Base-by-base conservation (phyloP, 2,888 invertebrate genomes). In the Eristalis intricaria region DNA sequence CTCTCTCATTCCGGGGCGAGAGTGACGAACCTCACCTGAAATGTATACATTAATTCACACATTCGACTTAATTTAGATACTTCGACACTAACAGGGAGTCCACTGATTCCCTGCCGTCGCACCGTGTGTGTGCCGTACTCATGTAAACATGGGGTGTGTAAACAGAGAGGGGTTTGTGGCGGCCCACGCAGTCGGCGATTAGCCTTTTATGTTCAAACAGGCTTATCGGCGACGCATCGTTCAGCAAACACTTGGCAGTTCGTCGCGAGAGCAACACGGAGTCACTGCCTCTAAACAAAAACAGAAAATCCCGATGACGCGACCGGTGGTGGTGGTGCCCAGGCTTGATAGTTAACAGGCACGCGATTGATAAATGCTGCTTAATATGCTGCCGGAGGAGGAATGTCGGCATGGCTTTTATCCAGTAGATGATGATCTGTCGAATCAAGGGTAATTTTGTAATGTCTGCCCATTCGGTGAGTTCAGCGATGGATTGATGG, bases 21-120 rank as follows among this genome's bases (percentile, higher is more conserved):
- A 19, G 50, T 19, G 50, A 50, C 50, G 50, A 66, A 11, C 58
- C 68, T 77, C 38, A 85, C 85, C 85, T 81, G 63, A 60, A 69
- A 73, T 85, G 58, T 65, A 65, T 58, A 69, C 81, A 81, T 81
- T 64, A 85, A 71, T 85, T 81, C 73, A 81, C 85, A 85, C 77
- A 69, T 85, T 77, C 38, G 40, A 85, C 69, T 77, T 70, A 81
- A 74, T 69, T 81, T 69, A 77, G 73, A 69, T 77, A 38, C 35
- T 63, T 32, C 15, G 43, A 56, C 68, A 26, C 38, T 4, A 38
- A 8, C 38, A 38, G 35, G 35, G 35, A 35, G 10, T 35, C 11
- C 1, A 35, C 35, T 35, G 35, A 29, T 11, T 35, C 35, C 38
- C 13, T 19, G 65, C 58, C 56, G 38, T 58, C 35, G 56, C 23